Evolutionary conservation across 2,797 vertebrate genomes (phyloP), one percentile per base, ranked within the genome.

Genomic region (Lycodopsis pacificus): DNA sequence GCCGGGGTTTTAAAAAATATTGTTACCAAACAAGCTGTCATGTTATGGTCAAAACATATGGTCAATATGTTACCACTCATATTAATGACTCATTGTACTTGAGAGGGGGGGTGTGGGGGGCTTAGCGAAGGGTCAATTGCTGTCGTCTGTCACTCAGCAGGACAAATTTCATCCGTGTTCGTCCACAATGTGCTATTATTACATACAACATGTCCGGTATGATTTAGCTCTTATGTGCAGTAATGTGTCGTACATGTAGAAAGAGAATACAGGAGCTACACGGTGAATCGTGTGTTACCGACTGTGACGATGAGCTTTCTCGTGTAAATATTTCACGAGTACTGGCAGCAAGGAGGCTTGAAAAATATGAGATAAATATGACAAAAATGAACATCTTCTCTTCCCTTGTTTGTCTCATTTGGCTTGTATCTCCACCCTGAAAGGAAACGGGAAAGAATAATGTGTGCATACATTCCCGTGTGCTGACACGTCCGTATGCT

Each of bases 321-420:
- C 38, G 25, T 82, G 77, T 94, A 80, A 92, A 91, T 91, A 91
- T 91, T 92, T 92, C 79, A 94, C 88, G 77, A 87, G 64, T 34
- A 79, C 19, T 20, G 65, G 81, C 77, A 71, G 72, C 2, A 51
- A 79, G 61, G 58, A 79, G 76, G 54, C 69, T 76, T 67, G 49
- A 80, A 76, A 74, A 84, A 67, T 59, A 81, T 81, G 19, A 73
- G 46, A 83, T 87, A 73, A 83, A 81, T 83, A 82, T 81, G 67
- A 77, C 48, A 79, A 67, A 63, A 63, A 76, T 54, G 42, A 71
- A 74, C 65, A 46, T 63, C 22, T 38, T 64, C 34, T 66, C 17
- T 63, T n/a, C 27, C 57, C n/a, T 65, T 8, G 65, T 68, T 42
- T 57, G 27, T 70, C 65, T 36, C 7, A 7, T 7, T 22, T 44